Percentiles rank a stretch among this genome's conserved stretches.
Evolutionary conservation across 1,140 invertebrate species (phyloP).

Genomic region (Zeugodacus cucurbitae): DNA sequence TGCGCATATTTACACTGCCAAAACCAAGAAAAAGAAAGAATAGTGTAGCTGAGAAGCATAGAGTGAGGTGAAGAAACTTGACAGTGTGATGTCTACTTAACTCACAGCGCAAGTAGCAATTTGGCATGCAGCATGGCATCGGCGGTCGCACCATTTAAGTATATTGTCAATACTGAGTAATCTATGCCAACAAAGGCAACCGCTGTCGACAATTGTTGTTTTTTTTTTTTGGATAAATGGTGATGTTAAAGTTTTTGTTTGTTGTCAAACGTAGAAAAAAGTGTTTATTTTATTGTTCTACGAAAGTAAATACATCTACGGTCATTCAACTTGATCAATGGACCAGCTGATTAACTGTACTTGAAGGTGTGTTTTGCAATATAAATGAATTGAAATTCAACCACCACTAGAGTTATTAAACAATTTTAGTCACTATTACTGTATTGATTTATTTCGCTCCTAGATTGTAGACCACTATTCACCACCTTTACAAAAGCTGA

Average conservation of each 20-base stretch:
- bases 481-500: no score
- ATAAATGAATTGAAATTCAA: no score
- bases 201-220: neutral
- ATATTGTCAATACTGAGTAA: neutral
- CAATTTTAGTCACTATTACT: no score
- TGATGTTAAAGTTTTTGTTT: neutral
- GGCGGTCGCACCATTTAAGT: neutral
- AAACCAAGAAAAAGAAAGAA: neutral
- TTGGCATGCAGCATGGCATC: neutral
- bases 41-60: neutral
- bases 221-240: neutral
- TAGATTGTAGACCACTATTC: no score
- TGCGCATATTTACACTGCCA: neutral
- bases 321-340: neutral
- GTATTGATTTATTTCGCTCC: no score
- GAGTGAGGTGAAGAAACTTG: conserved; percentile 20
- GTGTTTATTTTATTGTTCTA: neutral
- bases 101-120: neutral
- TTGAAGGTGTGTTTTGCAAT: neutral
- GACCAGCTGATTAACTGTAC: neutral
- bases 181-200: neutral
- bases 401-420: no score
- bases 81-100: neutral
- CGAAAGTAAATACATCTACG: neutral
- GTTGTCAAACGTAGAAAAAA: neutral